Base-by-base conservation (phyloP, 2,888 invertebrate species). In the Lissocephala sabroskyi region DNA sequence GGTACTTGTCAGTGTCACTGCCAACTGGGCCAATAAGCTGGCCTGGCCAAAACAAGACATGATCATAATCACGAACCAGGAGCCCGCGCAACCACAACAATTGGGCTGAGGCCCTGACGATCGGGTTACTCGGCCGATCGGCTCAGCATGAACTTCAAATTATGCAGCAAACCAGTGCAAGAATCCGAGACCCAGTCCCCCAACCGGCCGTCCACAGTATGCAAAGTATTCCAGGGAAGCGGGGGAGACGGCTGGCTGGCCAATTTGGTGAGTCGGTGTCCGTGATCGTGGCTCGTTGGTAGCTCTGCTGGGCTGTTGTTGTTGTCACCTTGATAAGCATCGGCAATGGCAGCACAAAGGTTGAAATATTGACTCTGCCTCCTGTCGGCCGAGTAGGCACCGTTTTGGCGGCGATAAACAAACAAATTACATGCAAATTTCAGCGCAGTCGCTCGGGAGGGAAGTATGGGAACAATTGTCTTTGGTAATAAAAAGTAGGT, bases 391-490 rank as follows among this genome's bases (percentile, higher is more conserved):
- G n/a, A n/a, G n/a, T n/a, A n/a, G n/a, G n/a, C n/a, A n/a, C n/a
- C n/a, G 30, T 61, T 36, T 30, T 7, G 41, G 52, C 50, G 47
- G 44, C 43, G 35, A 35, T 39, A 48, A 62, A 17, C 19, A 51
- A 68, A 74, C 70, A 74, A 77, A 76, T 71, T 65, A 71, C 70
- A 74, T 74, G 70, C 74, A 74, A 71, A 71, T 71, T 62, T 59
- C 41, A n/a, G n/a, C 37, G 39, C 18, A 10, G 11, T 13, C 6
- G 13, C 30, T 32, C 13, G 30, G 3, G 29, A 10, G 1, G 11
- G 13, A n/a, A 10, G 30, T 11, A 10, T 13, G 30, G 30, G 13
- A 13, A 9, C 9, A 26, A 26, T n/a, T 32, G 30, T 32, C 18
- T 30, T 14, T 17, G 10, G 26, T 40, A 23, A 14, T 13, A n/a